phyloP scores from a whole-genome alignment of 2,797 vertebrate genomes.

The Aselliscus stoliczkanus region DNA sequence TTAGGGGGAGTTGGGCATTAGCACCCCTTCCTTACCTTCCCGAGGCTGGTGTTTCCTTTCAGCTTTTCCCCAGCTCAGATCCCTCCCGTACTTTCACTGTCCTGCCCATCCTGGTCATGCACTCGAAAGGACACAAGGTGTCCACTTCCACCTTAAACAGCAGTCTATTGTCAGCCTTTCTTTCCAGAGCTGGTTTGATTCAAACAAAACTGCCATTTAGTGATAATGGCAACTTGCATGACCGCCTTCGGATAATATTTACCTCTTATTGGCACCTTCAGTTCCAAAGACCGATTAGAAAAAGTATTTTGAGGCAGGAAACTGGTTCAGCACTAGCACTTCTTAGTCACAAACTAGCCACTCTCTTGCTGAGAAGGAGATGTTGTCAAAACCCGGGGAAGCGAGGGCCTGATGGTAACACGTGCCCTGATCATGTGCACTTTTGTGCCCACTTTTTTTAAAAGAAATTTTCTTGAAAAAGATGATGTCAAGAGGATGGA shows the following conservation, averaged over 20 bases:
- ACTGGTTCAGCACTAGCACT: not conserved
- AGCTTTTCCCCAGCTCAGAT: not conserved
- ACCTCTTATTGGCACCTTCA: not conserved
- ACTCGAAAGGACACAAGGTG: not conserved
- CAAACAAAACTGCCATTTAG: not conserved
- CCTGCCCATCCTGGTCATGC: not conserved
- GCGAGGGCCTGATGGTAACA: not conserved
- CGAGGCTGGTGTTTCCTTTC: not conserved
- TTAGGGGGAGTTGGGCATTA: not conserved
- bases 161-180: not conserved
- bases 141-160: not conserved
- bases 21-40: not conserved
- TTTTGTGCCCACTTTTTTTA: not conserved
- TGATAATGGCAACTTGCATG: not conserved
- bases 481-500: not conserved
- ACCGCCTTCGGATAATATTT: not conserved
- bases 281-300: not conserved
- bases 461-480: not conserved
- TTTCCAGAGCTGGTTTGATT: not conserved
- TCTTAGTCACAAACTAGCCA: not conserved
- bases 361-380: not conserved
- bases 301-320: not conserved
- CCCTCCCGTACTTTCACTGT: fast-evolving
- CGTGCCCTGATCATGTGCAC: not conserved
- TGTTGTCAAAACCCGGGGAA: not conserved